Percentiles rank a stretch among this genome's conserved stretches.
Conservation (phyloP, 2,888 invertebrate genomes). For the Macaria liturata region DNA sequence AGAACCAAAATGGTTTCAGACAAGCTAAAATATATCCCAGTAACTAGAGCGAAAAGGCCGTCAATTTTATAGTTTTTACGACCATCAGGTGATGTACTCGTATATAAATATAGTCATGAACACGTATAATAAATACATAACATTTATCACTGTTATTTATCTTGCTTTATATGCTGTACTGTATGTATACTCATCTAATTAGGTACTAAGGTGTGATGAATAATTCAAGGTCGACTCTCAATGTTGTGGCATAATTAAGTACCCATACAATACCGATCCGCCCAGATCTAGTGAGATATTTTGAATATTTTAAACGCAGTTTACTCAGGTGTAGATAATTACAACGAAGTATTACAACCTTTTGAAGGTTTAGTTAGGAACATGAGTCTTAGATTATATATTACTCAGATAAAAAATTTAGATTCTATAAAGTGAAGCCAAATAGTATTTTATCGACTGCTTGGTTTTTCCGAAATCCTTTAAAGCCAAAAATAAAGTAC, state of each 20-base stretch:
- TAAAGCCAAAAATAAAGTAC: too few relatives aligned
- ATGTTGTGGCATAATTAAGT: slow-evolving; percentile 37
- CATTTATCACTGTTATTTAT: slow-evolving; percentile 20
- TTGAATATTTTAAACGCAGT: too few relatives aligned
- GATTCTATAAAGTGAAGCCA: too few relatives aligned
- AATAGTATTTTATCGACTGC: too few relatives aligned
- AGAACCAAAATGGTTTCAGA: neutral
- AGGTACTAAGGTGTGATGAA: slow-evolving; percentile 29
- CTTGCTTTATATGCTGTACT: slow-evolving; percentile 28
- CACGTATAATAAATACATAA: slow-evolving; percentile 11
- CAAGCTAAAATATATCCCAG: slow-evolving; percentile 4
- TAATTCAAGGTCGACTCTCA: slow-evolving; percentile 36
- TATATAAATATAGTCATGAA: slow-evolving; percentile 16
- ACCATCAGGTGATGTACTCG: slow-evolving; percentile 13
- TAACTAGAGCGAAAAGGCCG: slow-evolving; percentile 23
- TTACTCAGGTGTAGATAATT: too few relatives aligned
- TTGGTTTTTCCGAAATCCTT: too few relatives aligned
- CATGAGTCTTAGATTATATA: too few relatives aligned
- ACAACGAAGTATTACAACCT: too few relatives aligned
- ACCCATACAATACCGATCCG: slow-evolving; percentile 22
- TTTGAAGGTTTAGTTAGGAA: too few relatives aligned
- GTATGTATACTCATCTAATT: slow-evolving; percentile 32
- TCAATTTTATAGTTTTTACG: slow-evolving; percentile 7
- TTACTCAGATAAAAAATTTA: too few relatives aligned
- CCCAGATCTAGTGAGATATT: neutral